These are phyloP conservation scores for Parauchenoglanis punctatus DNA, from an alignment of 2,797 vertebrate genomes.

Conservation along the genomic window DNA sequence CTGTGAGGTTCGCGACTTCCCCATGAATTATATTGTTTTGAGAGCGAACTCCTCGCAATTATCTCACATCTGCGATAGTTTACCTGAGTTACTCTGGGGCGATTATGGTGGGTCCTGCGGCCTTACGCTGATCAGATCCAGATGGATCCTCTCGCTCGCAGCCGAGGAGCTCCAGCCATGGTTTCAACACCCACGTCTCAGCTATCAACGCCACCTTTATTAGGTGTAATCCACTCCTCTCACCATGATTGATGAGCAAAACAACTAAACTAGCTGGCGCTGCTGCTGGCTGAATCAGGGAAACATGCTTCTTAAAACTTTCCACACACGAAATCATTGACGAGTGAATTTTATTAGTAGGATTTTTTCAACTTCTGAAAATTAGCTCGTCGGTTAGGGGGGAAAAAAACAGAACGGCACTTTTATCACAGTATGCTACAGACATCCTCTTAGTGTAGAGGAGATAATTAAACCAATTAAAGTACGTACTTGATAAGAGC, in stretches of 20 bases:
- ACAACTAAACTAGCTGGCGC: slow-evolving; percentile 43
- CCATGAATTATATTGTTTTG: slow-evolving; percentile 67
- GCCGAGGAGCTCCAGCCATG: slow-evolving; percentile 54
- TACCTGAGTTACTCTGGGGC: slow-evolving; percentile 72
- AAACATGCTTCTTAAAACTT: slow-evolving; percentile 21
- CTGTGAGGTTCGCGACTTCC: slow-evolving; percentile 51
- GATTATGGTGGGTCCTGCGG: slow-evolving; percentile 72
- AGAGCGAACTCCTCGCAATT: slow-evolving; percentile 64
- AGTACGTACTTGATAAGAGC: slow-evolving; percentile 57
- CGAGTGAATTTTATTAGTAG: not conserved
- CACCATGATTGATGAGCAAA: slow-evolving; percentile 57
- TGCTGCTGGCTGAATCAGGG: slow-evolving; percentile 34
- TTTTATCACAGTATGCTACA: slow-evolving; percentile 44
- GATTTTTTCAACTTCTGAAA: slow-evolving; percentile 3
- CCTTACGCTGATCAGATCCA: slow-evolving; percentile 68
- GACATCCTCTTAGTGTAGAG: slow-evolving; percentile 52
- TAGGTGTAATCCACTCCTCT: slow-evolving; percentile 56
- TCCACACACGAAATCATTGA: slow-evolving; percentile 26
- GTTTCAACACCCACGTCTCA: slow-evolving; percentile 56
- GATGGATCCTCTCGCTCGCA: slow-evolving; percentile 68
- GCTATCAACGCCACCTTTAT: slow-evolving; percentile 65
- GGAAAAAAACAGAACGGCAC: not conserved
- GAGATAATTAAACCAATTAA: slow-evolving; percentile 72
- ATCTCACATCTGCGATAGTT: slow-evolving; percentile 77
- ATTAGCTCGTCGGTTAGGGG: not conserved